Base-by-base conservation (phyloP, 2,113 vertebrate genomes). In the Pterocles gutturalis region DNA sequence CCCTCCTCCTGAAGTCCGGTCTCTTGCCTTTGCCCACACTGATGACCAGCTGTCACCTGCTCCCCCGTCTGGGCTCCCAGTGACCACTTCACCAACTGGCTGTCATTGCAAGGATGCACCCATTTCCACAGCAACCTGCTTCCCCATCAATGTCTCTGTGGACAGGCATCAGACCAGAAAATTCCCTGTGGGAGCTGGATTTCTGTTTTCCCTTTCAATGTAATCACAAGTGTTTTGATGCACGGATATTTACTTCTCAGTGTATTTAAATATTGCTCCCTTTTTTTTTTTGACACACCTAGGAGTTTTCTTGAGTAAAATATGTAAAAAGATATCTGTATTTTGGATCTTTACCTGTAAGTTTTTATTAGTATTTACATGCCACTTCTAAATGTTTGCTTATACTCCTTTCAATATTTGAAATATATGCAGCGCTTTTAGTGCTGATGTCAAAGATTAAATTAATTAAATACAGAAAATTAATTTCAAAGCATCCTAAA, bases 191-290 rank as follows among this genome's bases (percentile, higher is more conserved):
- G 28, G 58, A 64, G 10, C 57, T 57, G 61, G 31, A 69, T 76
- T 90, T 93, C 53, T 87, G 22, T 45, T 89, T 86, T 86, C 49
- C 19, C 13, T 94, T 94, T 43, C 34, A 83, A 57, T 33, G 34
- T n/a, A 82, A 33, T 49, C 17, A 10, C 19, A 26, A 13, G 26
- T 18, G 7, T 62, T 66, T 87, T 14, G 29, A 10, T 26, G 26
- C 49, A 48, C 55, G 31, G n/a, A 46, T 80, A 26, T 90, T 80
- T 58, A 49, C 5, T 91, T 94, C 10, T 7, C 26, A 48, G 4
- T 43, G 29, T 79, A 62, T 38, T 62, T 82, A 58, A 62, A 81
- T 65, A 78, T 24, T 1, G 25, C 3, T 31, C 5, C 7, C 12
- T 38, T n/a, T 57, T 36, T 53, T 3, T 0, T 2, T 3, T 29